phyloP scores from a whole-genome alignment of 2,113 vertebrate genomes.

The Erythrocercus mccallii region DNA sequence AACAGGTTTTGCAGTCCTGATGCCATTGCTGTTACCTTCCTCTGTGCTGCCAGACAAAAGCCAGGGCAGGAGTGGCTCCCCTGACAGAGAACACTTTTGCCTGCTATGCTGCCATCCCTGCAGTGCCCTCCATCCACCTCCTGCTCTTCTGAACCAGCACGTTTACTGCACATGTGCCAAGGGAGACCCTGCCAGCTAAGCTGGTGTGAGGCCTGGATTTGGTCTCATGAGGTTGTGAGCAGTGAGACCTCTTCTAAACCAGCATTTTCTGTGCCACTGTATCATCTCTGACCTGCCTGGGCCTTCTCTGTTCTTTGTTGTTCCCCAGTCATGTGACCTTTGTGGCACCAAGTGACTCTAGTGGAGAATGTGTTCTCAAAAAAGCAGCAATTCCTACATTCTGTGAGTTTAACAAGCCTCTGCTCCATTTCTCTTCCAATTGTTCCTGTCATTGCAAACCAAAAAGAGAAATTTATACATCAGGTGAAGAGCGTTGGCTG shows the following conservation, averaged over 20 bases:
- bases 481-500: rapidly evolving
- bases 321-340: neutral
- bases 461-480: neutral
- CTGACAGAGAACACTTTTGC: rapidly evolving
- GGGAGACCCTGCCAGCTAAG: neutral
- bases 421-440: neutral
- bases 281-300: neutral
- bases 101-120: neutral
- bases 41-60: neutral
- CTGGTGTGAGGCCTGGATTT: neutral
- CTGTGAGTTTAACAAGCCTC: neutral
- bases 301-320: neutral
- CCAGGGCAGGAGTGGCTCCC: neutral
- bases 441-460: neutral
- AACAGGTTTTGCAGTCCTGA: neutral
- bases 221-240: neutral
- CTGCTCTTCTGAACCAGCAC: neutral
- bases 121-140: rapidly evolving
- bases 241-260: neutral
- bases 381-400: neutral
- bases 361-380: neutral
- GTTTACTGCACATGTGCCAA: rapidly evolving
- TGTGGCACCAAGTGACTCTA: neutral
- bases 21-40: neutral
- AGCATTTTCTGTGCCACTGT: neutral